Evolutionary conservation across 1,140 invertebrate species (phyloP), one percentile per base, ranked within the genome.

Genomic region (Andricus grossulariae): DNA sequence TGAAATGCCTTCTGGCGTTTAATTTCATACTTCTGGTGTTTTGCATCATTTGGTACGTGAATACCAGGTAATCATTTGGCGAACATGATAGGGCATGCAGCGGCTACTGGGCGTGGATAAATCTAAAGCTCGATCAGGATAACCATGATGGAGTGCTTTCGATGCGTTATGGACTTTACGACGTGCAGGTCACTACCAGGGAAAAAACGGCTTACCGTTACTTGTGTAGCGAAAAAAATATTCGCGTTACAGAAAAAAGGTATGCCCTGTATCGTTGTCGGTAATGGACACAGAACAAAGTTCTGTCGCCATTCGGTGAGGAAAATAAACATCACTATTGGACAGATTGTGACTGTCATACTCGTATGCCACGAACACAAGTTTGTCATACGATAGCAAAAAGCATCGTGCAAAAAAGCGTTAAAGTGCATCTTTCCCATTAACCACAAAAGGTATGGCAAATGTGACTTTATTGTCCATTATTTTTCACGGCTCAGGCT

Each of bases 61-160:
- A 87, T 87, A 66, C 60, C 25, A 84, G 85, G 84, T 89, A 88
- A 90, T 90, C 88, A 89, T 88, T 80, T 85, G 84, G 77, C 82
- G 84, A 32, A 32, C 83, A 84, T 86, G 86, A 89, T 88, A 88
- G 85, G 82, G 82, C 79, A 39, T 84, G 84, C 86, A 84, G 84
- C 86, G 82, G 89, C 89, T 90, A 91, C 90, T 87, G 89, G 88
- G 88, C 88, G 87, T 90, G 88, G 88, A 90, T 90, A 90, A 90
- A 89, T 88, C 84, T 85, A 85, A 84, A 86, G 84, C 82, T 86
- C 80, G 83, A 84, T 84, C 82, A 86, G 82, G 83, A 86, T 87
- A 85, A 86, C 83, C 82, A 83, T 87, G 85, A 85, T 85, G 82
- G 83, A 86, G 83, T 86, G 83, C 86, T 84, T 86, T 84, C 81